phyloP scores from a whole-genome alignment of 1,140 invertebrate genomes.

The Cyclina sinensis region DNA sequence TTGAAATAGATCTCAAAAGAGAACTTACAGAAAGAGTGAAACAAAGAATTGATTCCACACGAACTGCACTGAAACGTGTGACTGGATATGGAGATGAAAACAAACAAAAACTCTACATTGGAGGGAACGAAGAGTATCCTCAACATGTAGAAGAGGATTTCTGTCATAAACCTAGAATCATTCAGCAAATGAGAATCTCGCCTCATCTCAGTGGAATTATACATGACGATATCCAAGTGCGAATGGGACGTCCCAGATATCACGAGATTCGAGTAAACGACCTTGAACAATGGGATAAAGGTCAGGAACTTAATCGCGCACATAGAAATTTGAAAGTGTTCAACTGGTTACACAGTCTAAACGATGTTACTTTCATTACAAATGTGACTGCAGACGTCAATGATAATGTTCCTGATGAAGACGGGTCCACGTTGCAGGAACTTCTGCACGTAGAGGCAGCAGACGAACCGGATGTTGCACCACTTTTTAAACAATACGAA shows the following conservation, averaged over 20 bases:
- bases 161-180: slow-evolving; percentile 71
- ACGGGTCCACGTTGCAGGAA: slow-evolving; percentile 49
- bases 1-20: slow-evolving; percentile 78
- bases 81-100: slow-evolving; percentile 79
- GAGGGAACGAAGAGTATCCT: slow-evolving; percentile 75
- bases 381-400: slow-evolving; percentile 63
- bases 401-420: slow-evolving; percentile 56
- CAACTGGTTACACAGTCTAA: slow-evolving; percentile 81
- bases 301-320: slow-evolving; percentile 72
- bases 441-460: slow-evolving; percentile 75
- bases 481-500: slow-evolving; percentile 65
- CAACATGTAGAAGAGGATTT: slow-evolving; percentile 74
- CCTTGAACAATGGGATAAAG: slow-evolving; percentile 77
- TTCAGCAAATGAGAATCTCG: slow-evolving; percentile 79
- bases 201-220: slow-evolving; percentile 80
- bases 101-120: slow-evolving; percentile 58
- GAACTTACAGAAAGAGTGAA: slow-evolving; percentile 79
- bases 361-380: slow-evolving; percentile 72
- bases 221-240: slow-evolving; percentile 77
- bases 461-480: slow-evolving; percentile 79
- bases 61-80: slow-evolving; percentile 73
- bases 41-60: slow-evolving; percentile 73
- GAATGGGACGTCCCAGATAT: slow-evolving; percentile 82
- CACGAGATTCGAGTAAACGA: slow-evolving; percentile 78
- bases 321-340: slow-evolving; percentile 82